Evolutionary conservation across 92 coral and sea anemone species (phyloP), one percentile per base, ranked within the genome.

Genomic region (Phymanthus crucifer): DNA sequence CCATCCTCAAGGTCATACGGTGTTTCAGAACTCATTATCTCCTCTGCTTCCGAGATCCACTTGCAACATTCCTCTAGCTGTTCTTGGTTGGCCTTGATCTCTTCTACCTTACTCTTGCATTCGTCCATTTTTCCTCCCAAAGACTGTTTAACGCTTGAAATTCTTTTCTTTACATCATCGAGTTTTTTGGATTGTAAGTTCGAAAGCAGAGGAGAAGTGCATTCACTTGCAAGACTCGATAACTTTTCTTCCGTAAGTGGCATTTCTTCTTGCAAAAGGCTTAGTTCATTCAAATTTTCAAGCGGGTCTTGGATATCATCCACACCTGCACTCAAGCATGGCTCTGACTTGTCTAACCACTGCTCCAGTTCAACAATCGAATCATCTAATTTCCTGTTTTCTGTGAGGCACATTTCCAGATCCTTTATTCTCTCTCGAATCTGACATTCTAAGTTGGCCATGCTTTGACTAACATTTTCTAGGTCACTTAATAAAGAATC

Each of bases 401-500:
- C 87, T 58, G 43, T 47, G 19, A 81, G 78, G 32, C 75, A 71
- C 31, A 73, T 66, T 72, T 87, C 84, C 65, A 87, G 37, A 34
- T 86, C 77, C 21, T 27, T 50, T 23, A 79, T 65, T 76, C 81
- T 85, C 4, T 80, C 77, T 32, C 81, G 50, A 17, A 88, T 64
- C 29, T 85, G 84, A 18, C 68, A 73, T n/a, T 58, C 84, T 68
- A 92, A 79, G 9, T 85, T 79, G 19, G 23, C 64, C 61, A 92
- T 57, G 70, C 85, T 84, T 66, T 67, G 86, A 3, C 76, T 72
- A 10, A 87, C 78, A 23, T 84, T 86, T 36, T 89, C 83, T 1
- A 92, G 86, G 31, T 89, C 97, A 26, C 67, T 75, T 14, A 77
- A 72, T 18, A 92, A 82, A n/a, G 97, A 84, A 6, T 84, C 83